These are phyloP conservation scores for Masnerella sp. DNA, from an alignment of 2,888 invertebrate species.

Conservation along the genomic window DNA sequence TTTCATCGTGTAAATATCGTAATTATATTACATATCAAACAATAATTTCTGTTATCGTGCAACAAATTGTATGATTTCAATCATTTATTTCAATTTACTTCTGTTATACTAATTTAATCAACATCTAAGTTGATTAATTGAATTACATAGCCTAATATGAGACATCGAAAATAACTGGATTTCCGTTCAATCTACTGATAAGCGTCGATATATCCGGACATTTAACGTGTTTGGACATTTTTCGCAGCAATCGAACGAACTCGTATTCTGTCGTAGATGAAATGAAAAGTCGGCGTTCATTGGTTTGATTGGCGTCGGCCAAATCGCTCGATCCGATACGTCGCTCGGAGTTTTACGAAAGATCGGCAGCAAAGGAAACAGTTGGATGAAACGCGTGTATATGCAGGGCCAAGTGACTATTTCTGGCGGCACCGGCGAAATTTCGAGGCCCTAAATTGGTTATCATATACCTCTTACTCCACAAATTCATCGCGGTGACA, in stretches of 20 bases:
- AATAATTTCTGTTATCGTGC: too few relatives aligned
- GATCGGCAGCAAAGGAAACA: constrained; percentile 51
- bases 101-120: too few relatives aligned
- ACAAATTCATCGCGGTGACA: constrained; percentile 67
- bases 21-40: too few relatives aligned
- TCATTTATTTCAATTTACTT: too few relatives aligned
- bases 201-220: not conserved
- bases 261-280: constrained; percentile 11
- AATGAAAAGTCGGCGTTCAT: constrained; percentile 9
- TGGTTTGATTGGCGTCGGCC: constrained; percentile 22
- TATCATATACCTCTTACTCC: constrained; percentile 70
- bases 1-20: too few relatives aligned
- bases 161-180: too few relatives aligned
- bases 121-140: too few relatives aligned
- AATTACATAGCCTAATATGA: too few relatives aligned
- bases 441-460: constrained; percentile 76
- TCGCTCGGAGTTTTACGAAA: constrained; percentile 34
- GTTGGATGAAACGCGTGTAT: constrained; percentile 34
- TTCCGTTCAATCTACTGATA: constrained; percentile 1
- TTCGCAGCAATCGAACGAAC: too few relatives aligned
- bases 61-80: too few relatives aligned
- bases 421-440: constrained; percentile 73
- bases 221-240: constrained; percentile 6
- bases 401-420: constrained; percentile 66
- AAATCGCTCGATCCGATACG: constrained; percentile 20